Evolutionary conservation across 2,888 invertebrate genomes (phyloP), one percentile per base, ranked within the genome.

Genomic region (Synanthedon andrenaeformis): DNA sequence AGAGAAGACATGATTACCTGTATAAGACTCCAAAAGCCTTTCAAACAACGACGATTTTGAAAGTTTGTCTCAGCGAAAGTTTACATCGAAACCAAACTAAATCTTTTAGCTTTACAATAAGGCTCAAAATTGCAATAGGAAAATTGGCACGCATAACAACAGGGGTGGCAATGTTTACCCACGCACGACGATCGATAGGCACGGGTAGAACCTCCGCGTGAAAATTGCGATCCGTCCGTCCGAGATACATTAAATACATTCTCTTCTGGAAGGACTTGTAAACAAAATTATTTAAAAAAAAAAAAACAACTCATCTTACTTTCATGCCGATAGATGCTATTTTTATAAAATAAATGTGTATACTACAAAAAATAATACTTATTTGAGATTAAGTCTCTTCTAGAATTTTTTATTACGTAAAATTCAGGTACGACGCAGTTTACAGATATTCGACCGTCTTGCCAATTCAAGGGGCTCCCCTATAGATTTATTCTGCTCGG

Each of bases 111-210:
- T 23, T 51, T 49, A 41, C 3, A 45, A 59, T 59, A 65, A 56
- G 59, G 54, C 51, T 51, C 51, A 58, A 54, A 57, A 49, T 49
- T 45, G 14, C 5, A 45, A 45, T 35, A 35, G 35, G 45, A 45
- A 45, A 45, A 13, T 45, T 45, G 5, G 13, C 45, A 45, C 45
- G 45, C 45, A 35, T 28, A 41, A 41, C 13, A 73, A 65, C 70
- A 66, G 75, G 82, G 83, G 83, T 73, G 76, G 76, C 74, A 67
- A 66, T 85, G 85, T 86, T 84, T 85, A 82, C 76, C 69, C 72
- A 83, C 83, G 81, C 76, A 79, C 70, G 72, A 65, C 82, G 82
- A 86, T 87, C 86, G 86, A 86, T 87, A 72, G 71, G 67, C 63
- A 61, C 63, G 66, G 60, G 45, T 60, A 61, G 57, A 79, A 72